These are phyloP conservation scores for Liasis olivaceus DNA, from an alignment of 2,797 vertebrate genomes.

Conservation along the genomic window DNA sequence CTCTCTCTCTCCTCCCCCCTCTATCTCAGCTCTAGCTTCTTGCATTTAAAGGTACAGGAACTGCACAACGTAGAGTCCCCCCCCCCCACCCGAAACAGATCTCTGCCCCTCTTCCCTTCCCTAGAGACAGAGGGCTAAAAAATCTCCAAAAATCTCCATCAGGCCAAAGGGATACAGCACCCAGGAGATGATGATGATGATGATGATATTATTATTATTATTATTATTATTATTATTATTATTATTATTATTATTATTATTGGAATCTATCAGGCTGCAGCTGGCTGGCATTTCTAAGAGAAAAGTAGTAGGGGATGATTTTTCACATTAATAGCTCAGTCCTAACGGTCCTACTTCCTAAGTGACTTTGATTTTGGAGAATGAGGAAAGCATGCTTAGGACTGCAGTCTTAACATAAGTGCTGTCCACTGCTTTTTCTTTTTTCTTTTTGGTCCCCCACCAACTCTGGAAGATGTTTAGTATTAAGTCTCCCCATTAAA, in stretches of 20 bases:
- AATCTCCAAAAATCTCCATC: background rate
- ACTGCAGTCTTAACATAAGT: background rate
- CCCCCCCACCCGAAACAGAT: background rate
- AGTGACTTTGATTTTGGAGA: background rate
- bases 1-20: background rate
- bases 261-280: background rate
- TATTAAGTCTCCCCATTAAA: background rate
- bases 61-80: slow-evolving; percentile 65
- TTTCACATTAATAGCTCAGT: fast-evolving
- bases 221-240: too few species aligned
- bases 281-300: background rate
- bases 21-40: slow-evolving; percentile 65
- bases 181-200: background rate
- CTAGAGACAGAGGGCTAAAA: background rate
- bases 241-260: background rate
- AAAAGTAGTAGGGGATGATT: background rate
- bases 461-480: background rate
- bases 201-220: too few species aligned
- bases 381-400: background rate
- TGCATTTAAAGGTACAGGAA: slow-evolving; percentile 87
- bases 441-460: background rate
- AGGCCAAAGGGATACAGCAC: slow-evolving; percentile 26
- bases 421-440: background rate
- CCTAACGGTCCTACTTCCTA: background rate
- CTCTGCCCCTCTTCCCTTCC: background rate